phyloP scores from a whole-genome alignment of 2,113 vertebrate genomes.

The Misgurnus mizolepis region DNA sequence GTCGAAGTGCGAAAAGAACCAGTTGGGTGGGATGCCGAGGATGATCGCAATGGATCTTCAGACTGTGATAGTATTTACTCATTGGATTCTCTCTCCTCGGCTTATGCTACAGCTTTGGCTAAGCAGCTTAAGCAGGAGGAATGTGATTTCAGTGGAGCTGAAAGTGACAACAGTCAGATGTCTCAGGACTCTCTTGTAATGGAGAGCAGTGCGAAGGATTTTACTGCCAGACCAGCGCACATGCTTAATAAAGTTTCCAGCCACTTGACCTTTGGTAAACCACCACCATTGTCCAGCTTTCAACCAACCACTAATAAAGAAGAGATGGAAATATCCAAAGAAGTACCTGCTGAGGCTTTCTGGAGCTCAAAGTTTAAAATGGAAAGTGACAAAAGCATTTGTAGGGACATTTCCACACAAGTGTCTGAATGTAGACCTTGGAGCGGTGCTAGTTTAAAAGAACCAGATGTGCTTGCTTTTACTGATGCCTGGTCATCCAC shows the following conservation, averaged over 20 bases:
- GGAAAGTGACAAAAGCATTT: background rate
- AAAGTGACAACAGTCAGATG: slow-evolving; percentile 88
- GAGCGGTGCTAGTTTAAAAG: slow-evolving; percentile 61
- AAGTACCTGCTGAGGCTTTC: slow-evolving; percentile 78
- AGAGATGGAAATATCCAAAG: slow-evolving; percentile 69
- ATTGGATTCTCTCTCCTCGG: slow-evolving; percentile 87
- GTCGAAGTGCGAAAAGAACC: slow-evolving; percentile 53
- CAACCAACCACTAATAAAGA: slow-evolving; percentile 60
- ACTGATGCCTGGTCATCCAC: slow-evolving; percentile 79
- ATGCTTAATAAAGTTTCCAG: slow-evolving; percentile 42
- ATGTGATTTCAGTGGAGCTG: slow-evolving; percentile 73
- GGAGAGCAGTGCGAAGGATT: slow-evolving; percentile 51
- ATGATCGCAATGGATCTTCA: slow-evolving; percentile 71
- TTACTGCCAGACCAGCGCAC: slow-evolving; percentile 7
- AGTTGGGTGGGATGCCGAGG: slow-evolving; percentile 63
- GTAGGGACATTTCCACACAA: background rate
- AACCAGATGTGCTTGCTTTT: slow-evolving; percentile 63
- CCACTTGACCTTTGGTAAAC: slow-evolving; percentile 24
- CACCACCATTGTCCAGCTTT: slow-evolving; percentile 51
- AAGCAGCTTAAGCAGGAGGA: slow-evolving; percentile 74
- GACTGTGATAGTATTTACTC: slow-evolving; percentile 90
- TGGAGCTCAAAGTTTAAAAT: slow-evolving; percentile 67
- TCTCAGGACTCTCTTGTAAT: slow-evolving; percentile 86
- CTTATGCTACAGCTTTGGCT: slow-evolving; percentile 71
- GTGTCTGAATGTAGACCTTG: slow-evolving; percentile 8